Base-by-base conservation (phyloP, 2,888 invertebrate species). In the Petrolisthes manimaculis region DNA sequence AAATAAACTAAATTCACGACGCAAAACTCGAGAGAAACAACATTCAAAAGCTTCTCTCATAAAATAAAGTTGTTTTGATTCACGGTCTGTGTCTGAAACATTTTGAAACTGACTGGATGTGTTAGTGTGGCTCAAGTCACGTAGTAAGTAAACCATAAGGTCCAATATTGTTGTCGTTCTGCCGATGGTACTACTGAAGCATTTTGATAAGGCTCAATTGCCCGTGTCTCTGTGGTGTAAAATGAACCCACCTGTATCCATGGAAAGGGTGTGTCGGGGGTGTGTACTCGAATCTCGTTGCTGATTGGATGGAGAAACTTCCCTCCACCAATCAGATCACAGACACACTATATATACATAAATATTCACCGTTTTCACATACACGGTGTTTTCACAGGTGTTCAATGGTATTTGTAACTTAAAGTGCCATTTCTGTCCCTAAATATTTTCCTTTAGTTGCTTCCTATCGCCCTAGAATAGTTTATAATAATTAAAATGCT, bases 231-330 rank as follows among this genome's bases (percentile, higher is more conserved):
- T 8, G 1, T 54, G 54, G 4, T 37, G 54, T 53, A 9, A 79
- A 53, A 5, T 54, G 18, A n/a, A 18, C 14, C 12, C 51, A 55
- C 14, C 18, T 1, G 21, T 61, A 37, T 9, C 18, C 12, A 56
- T 71, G n/a, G 74, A 4, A 71, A 75, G 37, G 84, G 84, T 75
- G 84, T 84, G 84, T 84, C 77, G 75, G 56, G 75, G 84, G 84
- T 84, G 84, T 84, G 84, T 56, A 24, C 69, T 74, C 51, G 6
- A 56, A 9, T 54, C 56, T 24, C 24, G n/a, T 3, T 51, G 56
- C 61, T 84, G 75, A 75, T 84, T 84, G 84, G 84, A 55, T 84
- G 56, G 3, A 0, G 75, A 37, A 61, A 24, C 54, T 75, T 12
- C 77, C 55, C 9, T 54, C 84, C 71, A 56, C 84, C 84, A 84